Evolutionary conservation across 92 coral and sea anemone species (phyloP), one percentile per base, ranked within the genome.

Genomic region (Zoanthus solanderi): DNA sequence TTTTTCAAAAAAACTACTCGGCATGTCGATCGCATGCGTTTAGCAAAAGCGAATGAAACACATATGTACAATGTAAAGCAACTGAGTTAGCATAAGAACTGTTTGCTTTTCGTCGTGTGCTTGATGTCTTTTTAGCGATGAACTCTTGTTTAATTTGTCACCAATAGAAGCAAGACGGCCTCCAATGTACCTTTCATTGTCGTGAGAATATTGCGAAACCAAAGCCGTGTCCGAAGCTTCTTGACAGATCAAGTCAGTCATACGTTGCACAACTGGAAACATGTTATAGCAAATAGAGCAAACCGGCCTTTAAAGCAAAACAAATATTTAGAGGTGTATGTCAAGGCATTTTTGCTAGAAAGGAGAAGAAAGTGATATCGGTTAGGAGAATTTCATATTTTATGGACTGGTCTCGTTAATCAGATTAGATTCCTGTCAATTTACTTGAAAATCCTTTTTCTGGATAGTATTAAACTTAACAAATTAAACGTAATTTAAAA

Each of bases 91-190:
- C 34, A 60, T 23, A 11, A 42, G 3, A 10, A 79, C 15, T 37
- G 71, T 42, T 44, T 79, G 72, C 23, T 42, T 50, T 60, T 2
- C 30, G 32, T 61, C 72, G 3, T 42, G 56, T 29, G 8, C 56
- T 75, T 75, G 79, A 23, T 14, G 10, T 45, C 56, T 79, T 45
- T 61, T 79, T 3, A 37, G 5, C 7, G 56, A 16, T 65, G 54
- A 37, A 17, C n/a, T 79, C 44, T 44, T 42, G 54, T 79, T 79
- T 60, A 79, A 11, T 79, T 44, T 18, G 73, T 79, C 84, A 9
- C 84, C 84, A 79, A 79, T 79, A 46, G 56, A 29, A 46, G 84
- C 84, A 47, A 79, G 74, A 10, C 56, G 34, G 8, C 53, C 29
- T 23, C 84, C 84, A 63, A 79, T 45, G 58, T 45, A 63, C 42